Evolutionary conservation across 2,113 vertebrate species (phyloP), one percentile per base, ranked within the genome.

Genomic region (Heptranchias perlo): DNA sequence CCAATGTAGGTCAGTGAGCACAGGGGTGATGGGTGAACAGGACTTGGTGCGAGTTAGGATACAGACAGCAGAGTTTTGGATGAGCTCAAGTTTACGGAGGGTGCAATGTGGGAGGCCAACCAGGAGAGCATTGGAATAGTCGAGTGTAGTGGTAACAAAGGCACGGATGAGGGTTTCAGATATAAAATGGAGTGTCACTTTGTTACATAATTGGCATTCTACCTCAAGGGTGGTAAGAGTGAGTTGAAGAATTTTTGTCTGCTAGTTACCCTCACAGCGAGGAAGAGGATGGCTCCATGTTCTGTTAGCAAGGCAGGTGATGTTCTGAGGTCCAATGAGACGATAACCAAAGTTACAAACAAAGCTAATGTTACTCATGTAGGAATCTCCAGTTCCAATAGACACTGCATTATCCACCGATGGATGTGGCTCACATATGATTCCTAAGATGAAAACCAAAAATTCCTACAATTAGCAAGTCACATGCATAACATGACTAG

Each of bases 211-310:
- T 95, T 21, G 44, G 44, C 3, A 35, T 52, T 52, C 0, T 35
- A 69, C 23, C 18, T 95, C 93, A 52, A 47, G 44, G 47, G 65
- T 35, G 44, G 13, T 31, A 52, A 52, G 25, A 28, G 73, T 14
- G 25, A 91, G 35, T 67, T 28, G 93, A 49, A 64, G 62, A 65
- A 92, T 28, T 3, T 13, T 47, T 31, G 28, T 31, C 3, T 52
- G 44, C 78, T 0, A 47, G 8, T 96, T 97, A 98, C 97, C 97
- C 97, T 97, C 97, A 96, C 97, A 98, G 1, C 16, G 52, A 0
- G 97, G 97, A 89, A 97, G 84, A 7, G 97, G 97, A 82, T 97
- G 97, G 96, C 97, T 97, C 97, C 97, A 98, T 95, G 97, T 97
- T 96, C 97, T 97, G 65, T 97, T 97, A 94, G 97, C 96, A 96